Evolutionary conservation across 1,140 invertebrate species (phyloP).

Genomic region (Drosophila auraria): DNA sequence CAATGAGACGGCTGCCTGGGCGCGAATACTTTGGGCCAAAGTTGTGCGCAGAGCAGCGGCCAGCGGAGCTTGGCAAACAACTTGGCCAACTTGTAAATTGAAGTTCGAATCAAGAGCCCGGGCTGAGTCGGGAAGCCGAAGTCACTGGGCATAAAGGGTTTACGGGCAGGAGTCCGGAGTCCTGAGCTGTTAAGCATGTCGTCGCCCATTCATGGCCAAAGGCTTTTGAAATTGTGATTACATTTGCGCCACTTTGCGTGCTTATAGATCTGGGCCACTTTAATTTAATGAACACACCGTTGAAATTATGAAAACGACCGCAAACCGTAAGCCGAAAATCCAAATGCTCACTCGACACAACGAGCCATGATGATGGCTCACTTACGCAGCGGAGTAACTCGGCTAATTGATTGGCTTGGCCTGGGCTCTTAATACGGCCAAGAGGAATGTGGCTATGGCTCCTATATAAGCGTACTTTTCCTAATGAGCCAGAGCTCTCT

Average conservation of each 20-base stretch:
- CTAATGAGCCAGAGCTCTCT: neutral
- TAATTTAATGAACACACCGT: conserved; percentile 69
- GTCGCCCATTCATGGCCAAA: conserved; percentile 55
- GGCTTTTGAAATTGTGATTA: conserved; percentile 65
- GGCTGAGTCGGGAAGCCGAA: neutral
- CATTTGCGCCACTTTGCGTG: conserved; percentile 69
- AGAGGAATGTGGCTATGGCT: conserved; percentile 9
- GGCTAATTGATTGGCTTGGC: conserved; percentile 29
- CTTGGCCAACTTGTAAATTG: conserved; percentile 80
- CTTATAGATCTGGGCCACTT: conserved; percentile 75
- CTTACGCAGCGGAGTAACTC: conserved; percentile 15
- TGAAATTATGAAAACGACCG: conserved; percentile 61
- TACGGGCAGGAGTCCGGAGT: conserved; percentile 6
- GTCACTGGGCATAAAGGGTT: conserved; percentile 7
- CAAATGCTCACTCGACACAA: conserved; percentile 26
- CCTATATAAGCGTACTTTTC: neutral
- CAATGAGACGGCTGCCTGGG: conserved; percentile 63
- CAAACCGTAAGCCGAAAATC: conserved; percentile 35
- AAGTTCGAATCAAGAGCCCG: conserved; percentile 67
- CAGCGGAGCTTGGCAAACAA: conserved; percentile 69
- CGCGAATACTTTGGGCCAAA: conserved; percentile 48
- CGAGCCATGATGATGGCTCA: conserved; percentile 16
- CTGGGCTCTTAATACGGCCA: neutral
- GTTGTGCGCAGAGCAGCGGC: conserved; percentile 37
- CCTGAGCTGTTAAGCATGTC: conserved; percentile 61